phyloP scores from a whole-genome alignment of 2,888 invertebrate species.

The Nomada fucata region DNA sequence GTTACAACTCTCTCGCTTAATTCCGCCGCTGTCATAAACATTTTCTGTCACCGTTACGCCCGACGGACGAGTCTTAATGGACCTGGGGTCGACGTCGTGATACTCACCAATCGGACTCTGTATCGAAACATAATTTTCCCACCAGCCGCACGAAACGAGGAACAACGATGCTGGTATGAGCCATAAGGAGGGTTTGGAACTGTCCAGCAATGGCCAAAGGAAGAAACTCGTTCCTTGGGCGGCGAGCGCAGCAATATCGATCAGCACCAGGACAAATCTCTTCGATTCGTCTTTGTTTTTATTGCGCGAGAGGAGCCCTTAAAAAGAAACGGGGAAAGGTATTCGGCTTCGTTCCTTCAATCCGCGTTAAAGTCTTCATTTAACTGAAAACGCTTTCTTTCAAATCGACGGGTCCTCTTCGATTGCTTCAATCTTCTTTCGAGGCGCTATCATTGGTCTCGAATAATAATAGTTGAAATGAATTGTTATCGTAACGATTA shows the following conservation, averaged over 20 bases:
- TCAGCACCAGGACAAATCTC: slow-evolving; percentile 90
- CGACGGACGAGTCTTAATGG: not conserved
- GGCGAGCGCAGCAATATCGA: slow-evolving; percentile 93
- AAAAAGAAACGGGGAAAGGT: slow-evolving; percentile 51
- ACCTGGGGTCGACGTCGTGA: too few relatives aligned
- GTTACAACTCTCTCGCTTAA: not conserved
- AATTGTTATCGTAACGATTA: too few relatives aligned
- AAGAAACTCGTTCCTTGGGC: slow-evolving; percentile 96
- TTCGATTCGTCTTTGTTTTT: slow-evolving; percentile 90
- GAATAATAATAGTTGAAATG: too few relatives aligned
- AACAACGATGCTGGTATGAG: slow-evolving; percentile 93
- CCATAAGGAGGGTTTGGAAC: slow-evolving; percentile 90
- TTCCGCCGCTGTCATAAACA: not conserved
- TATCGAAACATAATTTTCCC: slow-evolving; percentile 98
- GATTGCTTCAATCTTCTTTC: too few relatives aligned
- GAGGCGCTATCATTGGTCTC: too few relatives aligned
- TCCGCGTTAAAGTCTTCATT: not conserved
- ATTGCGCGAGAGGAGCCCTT: slow-evolving; percentile 92
- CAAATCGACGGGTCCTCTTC: not conserved
- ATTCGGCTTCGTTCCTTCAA: not conserved
- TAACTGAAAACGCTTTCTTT: not conserved
- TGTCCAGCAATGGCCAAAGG: slow-evolving; percentile 94
- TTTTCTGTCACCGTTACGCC: not conserved
- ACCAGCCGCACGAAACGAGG: slow-evolving; percentile 97
- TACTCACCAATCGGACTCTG: slow-evolving; percentile 91